phyloP scores from a whole-genome alignment of 2,888 invertebrate genomes.

The Muscina levida region DNA sequence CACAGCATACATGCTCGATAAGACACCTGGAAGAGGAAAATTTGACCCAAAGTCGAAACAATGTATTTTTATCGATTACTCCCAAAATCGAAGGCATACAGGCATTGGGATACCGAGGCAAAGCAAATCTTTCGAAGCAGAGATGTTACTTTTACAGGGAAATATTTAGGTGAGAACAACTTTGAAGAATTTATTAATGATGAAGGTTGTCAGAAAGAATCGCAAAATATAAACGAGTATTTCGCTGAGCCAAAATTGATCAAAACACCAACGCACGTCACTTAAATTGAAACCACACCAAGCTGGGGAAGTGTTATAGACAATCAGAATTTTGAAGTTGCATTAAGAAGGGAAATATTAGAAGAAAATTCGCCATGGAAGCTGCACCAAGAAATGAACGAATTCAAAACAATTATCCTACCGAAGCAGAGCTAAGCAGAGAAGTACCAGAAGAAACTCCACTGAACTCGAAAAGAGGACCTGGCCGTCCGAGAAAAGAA shows the following conservation, averaged over 20 bases:
- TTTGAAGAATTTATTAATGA: constrained; percentile 39
- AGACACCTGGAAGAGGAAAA: constrained; percentile 1
- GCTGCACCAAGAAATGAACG: constrained; percentile 38
- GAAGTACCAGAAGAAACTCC: too few relatives aligned
- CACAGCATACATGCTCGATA: constrained; percentile 19
- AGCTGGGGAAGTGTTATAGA: too few relatives aligned
- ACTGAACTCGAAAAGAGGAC: too few relatives aligned
- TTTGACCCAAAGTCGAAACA: constrained; percentile 1
- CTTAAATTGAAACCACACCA: too few relatives aligned
- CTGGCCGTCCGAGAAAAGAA: too few relatives aligned
- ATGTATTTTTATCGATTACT: constrained; percentile 6
- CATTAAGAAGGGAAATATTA: constrained; percentile 13
- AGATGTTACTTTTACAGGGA: constrained; percentile 38
- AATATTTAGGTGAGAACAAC: constrained; percentile 9
- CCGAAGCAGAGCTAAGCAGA: too few relatives aligned
- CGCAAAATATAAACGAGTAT: too few relatives aligned
- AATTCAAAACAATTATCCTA: background rate
- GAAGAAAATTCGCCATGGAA: constrained; percentile 20
- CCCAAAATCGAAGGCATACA: constrained; percentile 6
- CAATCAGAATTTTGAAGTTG: constrained; percentile 1
- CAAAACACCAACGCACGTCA: too few relatives aligned
- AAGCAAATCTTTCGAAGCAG: constrained; percentile 35
- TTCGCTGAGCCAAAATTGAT: too few relatives aligned
- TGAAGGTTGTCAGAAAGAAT: too few relatives aligned
- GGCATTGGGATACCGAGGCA: constrained; percentile 39